Evolutionary conservation across 2,113 vertebrate species (phyloP).

Genomic region (Plotosus lineatus): DNA sequence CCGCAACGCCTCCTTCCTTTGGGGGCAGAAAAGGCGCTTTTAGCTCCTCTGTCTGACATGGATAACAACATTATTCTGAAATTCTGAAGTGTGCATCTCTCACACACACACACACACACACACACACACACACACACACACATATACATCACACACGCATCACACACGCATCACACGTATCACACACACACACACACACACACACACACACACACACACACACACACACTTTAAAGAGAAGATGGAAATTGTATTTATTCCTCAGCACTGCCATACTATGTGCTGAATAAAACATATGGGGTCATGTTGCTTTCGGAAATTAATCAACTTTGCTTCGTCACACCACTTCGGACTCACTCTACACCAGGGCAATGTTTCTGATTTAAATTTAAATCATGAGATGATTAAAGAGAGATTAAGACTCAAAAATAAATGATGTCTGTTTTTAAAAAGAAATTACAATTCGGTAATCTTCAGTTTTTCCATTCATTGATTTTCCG

Average conservation of each 20-base stretch:
- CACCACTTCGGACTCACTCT: background rate
- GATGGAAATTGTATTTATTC: background rate
- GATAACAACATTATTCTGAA: background rate
- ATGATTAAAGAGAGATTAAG: background rate
- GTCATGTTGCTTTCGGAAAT: background rate
- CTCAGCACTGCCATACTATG: background rate
- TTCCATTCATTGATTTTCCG: too few relatives aligned
- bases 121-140: too few relatives aligned
- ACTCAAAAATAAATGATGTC: background rate
- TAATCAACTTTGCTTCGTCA: background rate
- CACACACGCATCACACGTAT: too few relatives aligned
- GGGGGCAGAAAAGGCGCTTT: background rate
- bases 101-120: too few relatives aligned
- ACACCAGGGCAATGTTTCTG: background rate
- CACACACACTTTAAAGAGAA: too few relatives aligned
- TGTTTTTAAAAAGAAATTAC: background rate
- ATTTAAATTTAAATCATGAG: background rate
- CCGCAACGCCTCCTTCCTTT: background rate
- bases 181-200: too few relatives aligned
- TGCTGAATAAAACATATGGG: background rate
- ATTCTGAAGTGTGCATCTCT: too few relatives aligned
- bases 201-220: too few relatives aligned
- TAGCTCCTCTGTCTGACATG: constrained; percentile 16
- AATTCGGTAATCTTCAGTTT: background rate
- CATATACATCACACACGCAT: too few relatives aligned